Evolutionary conservation across 2,888 invertebrate genomes (phyloP).

Genomic region (Drosophila colorata): DNA sequence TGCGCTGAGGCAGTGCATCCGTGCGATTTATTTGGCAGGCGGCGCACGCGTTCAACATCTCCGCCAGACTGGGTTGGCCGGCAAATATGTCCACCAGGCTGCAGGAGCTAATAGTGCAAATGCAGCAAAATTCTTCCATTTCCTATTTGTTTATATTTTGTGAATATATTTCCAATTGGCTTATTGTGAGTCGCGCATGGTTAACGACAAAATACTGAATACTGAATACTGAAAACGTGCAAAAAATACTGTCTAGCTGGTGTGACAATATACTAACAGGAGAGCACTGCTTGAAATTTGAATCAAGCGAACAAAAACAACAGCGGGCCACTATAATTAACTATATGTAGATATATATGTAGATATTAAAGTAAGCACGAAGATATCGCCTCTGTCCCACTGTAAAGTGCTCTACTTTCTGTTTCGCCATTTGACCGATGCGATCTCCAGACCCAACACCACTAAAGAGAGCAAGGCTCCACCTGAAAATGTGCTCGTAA

Average conservation of each 20-base stretch:
- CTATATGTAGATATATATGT: too few relatives aligned
- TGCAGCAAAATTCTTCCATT: constrained; percentile 27
- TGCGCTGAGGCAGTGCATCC: constrained; percentile 27
- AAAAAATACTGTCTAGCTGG: neutral
- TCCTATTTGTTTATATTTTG: neutral
- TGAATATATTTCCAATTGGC: neutral
- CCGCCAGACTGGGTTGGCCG: constrained; percentile 11
- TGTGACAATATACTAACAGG: neutral
- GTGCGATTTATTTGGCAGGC: constrained; percentile 14
- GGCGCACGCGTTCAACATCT: constrained; percentile 34
- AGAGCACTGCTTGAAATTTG: neutral
- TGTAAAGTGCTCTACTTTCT: too few relatives aligned
- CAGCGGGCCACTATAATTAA: too few relatives aligned
- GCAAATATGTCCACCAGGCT: constrained; percentile 35
- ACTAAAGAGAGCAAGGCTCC: constrained; percentile 32
- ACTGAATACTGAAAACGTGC: too few relatives aligned
- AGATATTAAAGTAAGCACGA: too few relatives aligned
- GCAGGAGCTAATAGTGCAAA: constrained; percentile 20
- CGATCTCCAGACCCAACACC: constrained; percentile 28
- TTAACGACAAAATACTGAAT: neutral
- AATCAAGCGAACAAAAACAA: neutral
- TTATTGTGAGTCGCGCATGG: neutral
- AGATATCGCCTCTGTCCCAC: too few relatives aligned
- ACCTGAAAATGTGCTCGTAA: constrained; percentile 22
- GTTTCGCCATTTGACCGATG: constrained; percentile 22